Evolutionary conservation across 2,113 vertebrate genomes (phyloP).

Genomic region (Onychostoma macrolepis): DNA sequence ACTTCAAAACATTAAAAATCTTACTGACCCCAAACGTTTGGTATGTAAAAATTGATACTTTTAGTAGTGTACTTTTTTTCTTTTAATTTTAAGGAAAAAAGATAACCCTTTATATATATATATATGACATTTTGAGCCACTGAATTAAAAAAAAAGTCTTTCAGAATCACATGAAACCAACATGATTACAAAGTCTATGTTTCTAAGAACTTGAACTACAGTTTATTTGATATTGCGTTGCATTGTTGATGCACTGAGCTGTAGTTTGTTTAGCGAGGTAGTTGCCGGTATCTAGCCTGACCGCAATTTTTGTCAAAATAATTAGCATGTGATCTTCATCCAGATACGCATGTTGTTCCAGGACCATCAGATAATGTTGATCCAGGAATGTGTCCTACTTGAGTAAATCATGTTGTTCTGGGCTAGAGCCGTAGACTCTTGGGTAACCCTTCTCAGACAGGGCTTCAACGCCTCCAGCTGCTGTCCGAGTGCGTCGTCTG

Average conservation of each 20-base stretch:
- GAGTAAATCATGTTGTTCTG: constrained; percentile 7
- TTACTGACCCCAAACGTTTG: neutral
- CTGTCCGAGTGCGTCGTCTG: neutral
- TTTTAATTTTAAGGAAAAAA: too few relatives aligned
- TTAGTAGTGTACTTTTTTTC: too few relatives aligned
- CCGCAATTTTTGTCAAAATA: neutral
- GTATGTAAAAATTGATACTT: too few relatives aligned
- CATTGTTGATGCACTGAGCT: neutral
- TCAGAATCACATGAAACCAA: neutral
- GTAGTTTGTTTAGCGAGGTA: neutral
- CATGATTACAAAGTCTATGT: neutral
- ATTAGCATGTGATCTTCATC: neutral
- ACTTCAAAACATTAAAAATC: neutral
- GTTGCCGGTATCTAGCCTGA: neutral
- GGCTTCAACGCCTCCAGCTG: neutral
- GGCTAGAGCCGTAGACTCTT: neutral
- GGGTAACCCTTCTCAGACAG: neutral
- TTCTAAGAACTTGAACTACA: neutral
- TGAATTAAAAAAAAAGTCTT: neutral
- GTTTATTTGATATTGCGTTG: neutral
- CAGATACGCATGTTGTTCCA: neutral
- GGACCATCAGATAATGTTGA: neutral
- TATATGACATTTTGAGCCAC: neutral
- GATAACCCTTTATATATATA: neutral
- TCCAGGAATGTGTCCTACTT: constrained; percentile 14